Base-by-base conservation (phyloP, 2,888 invertebrate genomes). In the Oscheius sp. region DNA sequence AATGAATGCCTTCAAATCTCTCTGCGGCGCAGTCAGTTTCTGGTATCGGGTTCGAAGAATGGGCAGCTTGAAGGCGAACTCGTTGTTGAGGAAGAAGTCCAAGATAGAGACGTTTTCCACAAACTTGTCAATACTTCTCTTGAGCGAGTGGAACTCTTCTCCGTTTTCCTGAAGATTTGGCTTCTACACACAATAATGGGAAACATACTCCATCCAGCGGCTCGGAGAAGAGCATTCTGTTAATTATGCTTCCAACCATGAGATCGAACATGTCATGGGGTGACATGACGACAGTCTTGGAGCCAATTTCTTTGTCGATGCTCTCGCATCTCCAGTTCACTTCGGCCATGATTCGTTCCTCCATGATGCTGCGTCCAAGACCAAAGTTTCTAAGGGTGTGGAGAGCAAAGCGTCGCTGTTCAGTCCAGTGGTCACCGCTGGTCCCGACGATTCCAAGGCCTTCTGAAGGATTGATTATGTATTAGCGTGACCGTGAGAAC, bases 301-400 rank as follows among this genome's bases (percentile, higher is more conserved):
- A 9, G 32, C 50, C 32, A 2, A 62, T 11, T 32, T 42, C 42
- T 11, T 73, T 62, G 51, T 73, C 65, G 11, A 73, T 32, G 5
- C n/a, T 57, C 9, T 47, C 62, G 21, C 4, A 76, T 75, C 76
- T 70, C 10, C 62, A 65, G 13, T 76, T 13, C 51, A 74, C 75
- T 70, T 81, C 81, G 0, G 76, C 77, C 74, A 81, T 79, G 32
- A 81, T 81, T 48, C 74, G 70, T 11, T 74, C 75, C 72, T 81
- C 81, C 76, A 81, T 81, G 9, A 81, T 70, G 75, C 76, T 79
- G 55, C 77, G 72, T 50, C 81, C 79, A n/a, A 81, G 35, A 1
- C 81, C 81, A 32, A 81, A 81, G 51, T 81, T 79, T n/a, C 79
- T 66, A 48, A 81, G 53, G 3, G 81, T 81, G 29, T 53, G 68